Base-by-base conservation (phyloP, 2,888 invertebrate species). In the Pheosia gnoma region DNA sequence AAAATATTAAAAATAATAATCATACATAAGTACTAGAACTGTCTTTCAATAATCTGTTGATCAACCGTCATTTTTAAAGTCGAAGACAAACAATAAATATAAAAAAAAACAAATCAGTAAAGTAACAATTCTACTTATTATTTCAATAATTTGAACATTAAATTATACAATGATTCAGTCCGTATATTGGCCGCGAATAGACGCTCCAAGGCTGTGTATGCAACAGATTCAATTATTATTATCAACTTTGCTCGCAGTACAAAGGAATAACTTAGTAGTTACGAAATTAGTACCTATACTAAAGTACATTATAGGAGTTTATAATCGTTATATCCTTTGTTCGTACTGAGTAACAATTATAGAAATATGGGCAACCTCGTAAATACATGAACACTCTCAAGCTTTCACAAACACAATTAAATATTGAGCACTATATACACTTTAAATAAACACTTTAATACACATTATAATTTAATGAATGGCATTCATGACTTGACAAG, bases 21-120 rank as follows among this genome's bases (percentile, higher is more conserved):
- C 8, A 45, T 45, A 57, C 37, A 10, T 45, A 57, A 4, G 11
- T 13, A 75, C 72, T 76, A 75, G 64, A 63, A 63, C 72, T 76
- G 75, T 76, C 74, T 75, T 75, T 72, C 77, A 76, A 72, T 72
- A 25, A 72, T 72, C 72, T 69, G 71, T 67, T 68, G 70, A 75
- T 75, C 72, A 74, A 68, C 70, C 59, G 76, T 63, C 70, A 71
- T 55, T 39, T 66, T 67, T 66, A 70, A 75, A 62, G 71, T 75
- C 61, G 66, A 72, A 76, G 69, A 72, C 65, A 74, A 71, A 74
- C 66, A 72, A 76, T 73, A 75, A 75, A 75, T 74, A 72, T 74
- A 76, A 59, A 67, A 66, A 25, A 52, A 67, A 72, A 64, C n/a
- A 76, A 71, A 74, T 66, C 65, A 61, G 66, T 68, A 63, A 70